Evolutionary conservation across 2,113 vertebrate species (phyloP), one percentile per base, ranked within the genome.

Genomic region (Callorhinus ursinus): DNA sequence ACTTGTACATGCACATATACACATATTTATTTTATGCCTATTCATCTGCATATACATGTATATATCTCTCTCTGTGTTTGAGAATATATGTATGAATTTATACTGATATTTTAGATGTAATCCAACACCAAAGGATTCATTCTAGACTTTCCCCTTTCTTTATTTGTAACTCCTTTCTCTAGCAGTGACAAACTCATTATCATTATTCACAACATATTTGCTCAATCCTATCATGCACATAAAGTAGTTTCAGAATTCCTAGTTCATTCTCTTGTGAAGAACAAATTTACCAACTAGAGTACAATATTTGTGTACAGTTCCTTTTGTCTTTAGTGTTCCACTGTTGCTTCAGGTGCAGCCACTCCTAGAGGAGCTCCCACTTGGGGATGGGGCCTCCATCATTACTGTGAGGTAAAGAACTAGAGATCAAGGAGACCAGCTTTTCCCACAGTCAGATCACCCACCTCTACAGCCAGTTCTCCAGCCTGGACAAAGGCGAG

Each of bases 371-470:
- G 28, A 72, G 57, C 46, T 87, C 59, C 42, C 15, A 16, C 31
- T 49, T 33, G 79, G 21, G 71, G 6, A 99, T 99, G 99, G 99
- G 99, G 9, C 99, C 7, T 99, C 99, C 14, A 99, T 46, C 99
- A 0, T 97, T 99, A 96, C 99, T 99, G 51, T 83, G 99, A 90
- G 99, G 99, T 61, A 99, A 99, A 91, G 99, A 99, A 94, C 99
- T 99, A 4, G 36, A 13, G 14, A 46, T 65, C 31, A 39, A 80
- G n/a, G 53, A 97, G 10, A 57, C 69, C 33, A 5, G 97, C 99
- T 99, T 99, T 97, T 99, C 99, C 21, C 98, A 99, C 98, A 99
- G 98, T 98, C 98, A 99, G 96, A 99, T 99, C 97, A 99, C 98
- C 14, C 98, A 98, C 1, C 98, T 99, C 69, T 99, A 99, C 97